Base-by-base conservation (phyloP, 2,113 vertebrate species). In the Saccopteryx leptura region DNA sequence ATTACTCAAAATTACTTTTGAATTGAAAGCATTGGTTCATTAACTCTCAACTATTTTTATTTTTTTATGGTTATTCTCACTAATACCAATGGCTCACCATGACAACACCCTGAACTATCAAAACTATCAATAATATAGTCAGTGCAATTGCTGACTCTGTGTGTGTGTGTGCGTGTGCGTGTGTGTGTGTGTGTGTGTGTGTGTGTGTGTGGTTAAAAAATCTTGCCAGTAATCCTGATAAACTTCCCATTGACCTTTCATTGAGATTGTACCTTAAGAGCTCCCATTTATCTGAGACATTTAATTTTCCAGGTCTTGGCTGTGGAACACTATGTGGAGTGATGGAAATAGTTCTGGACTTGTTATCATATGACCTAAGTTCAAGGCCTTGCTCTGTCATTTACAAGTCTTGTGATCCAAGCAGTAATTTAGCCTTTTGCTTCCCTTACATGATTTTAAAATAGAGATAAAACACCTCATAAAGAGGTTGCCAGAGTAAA, bases 301-400 rank as follows among this genome's bases (percentile, higher is more conserved):
- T 83, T 82, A 89, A 96, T 97, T 95, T 94, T 94, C 74, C 83
- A 95, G 79, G 60, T 61, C n/a, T 75, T 94, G 50, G 6, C 71
- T 75, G 52, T 61, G 71, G n/a, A 63, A 79, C 69, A 46, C 48
- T 31, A 14, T 39, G 50, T 76, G 10, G 19, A 85, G 7, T 84
- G 75, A 56, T 84, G 7, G 54, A 93, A 93, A 79, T 18, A 54
- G n/a, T 48, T 39, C 26, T 58, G 7, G 24, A 65, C 33, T 69
- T 75, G 8, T 80, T 91, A 91, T 83, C 54, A 61, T 79, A 87
- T 72, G 75, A 93, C 69, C 54, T 46, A 26, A 61, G 71, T 87
- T 66, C 66, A 83, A 92, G 71, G 10, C 5, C 66, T 91, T 87
- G 10, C 58, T 93, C n/a, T 80, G 33, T 72, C 60, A 80, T 78